Base-by-base conservation (phyloP, 2,113 vertebrate species). In the Plectropomus leopardus region DNA sequence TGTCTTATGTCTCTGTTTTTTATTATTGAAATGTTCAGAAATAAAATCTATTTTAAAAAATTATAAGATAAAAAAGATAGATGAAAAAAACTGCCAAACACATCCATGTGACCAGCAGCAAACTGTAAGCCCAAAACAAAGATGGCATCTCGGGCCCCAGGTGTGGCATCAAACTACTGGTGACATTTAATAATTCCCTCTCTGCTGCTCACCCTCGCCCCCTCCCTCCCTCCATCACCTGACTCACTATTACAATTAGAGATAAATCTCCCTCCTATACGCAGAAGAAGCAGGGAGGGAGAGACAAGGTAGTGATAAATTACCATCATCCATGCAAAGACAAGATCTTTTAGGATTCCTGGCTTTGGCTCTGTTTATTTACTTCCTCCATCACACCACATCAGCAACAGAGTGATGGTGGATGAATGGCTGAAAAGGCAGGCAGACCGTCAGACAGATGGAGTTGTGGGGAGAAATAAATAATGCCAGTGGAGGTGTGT, bases 301-400 rank as follows among this genome's bases (percentile, higher is more conserved):
- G 72, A 68, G 83, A 82, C 75, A 70, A 59, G 75, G 21, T 63
- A 7, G 72, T 91, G 91, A 93, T 93, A 80, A 87, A 92, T 91
- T 79, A 88, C 85, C 60, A 6, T 76, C 82, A 85, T 88, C 91
- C 88, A 91, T 80, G 89, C 91, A 91, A 88, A 92, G 90, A 90
- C 90, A 89, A 89, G 88, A 92, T 91, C 89, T 92, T 91, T 85
- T 80, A 88, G 88, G 90, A 92, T 83, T 92, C 89, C 85, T 88
- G 87, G 86, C 89, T 85, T 86, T 63, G 82, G 80, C 80, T 88
- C 76, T 89, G 86, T 92, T 91, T 92, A 93, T 93, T 93, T 92
- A 91, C 90, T 85, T 79, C 83, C 79, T 84, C 86, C 89, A 86
- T 91, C 85, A 78, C 85, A 72, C 73, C 84, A 83, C 88, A 91